Percentiles rank a stretch among this genome's conserved stretches.
phyloP scores from a whole-genome alignment of 2,797 vertebrate genomes.

The Distichodus sexfasciatus region DNA sequence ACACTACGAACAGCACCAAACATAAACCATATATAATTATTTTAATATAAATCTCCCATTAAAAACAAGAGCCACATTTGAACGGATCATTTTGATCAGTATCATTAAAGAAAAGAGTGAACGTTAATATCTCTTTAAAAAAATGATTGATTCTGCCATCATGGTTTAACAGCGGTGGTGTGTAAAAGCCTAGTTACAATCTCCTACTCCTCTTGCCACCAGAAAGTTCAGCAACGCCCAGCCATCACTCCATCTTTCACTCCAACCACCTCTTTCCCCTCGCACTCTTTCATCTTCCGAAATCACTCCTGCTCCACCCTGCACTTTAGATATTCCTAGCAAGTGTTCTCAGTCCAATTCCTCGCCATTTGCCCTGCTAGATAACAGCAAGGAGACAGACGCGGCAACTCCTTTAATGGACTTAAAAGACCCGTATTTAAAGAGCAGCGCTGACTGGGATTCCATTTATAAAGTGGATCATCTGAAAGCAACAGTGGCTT shows the following conservation, averaged over 20 bases:
- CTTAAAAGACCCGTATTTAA: slow-evolving; percentile 3
- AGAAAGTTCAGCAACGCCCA: background rate
- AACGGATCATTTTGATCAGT: too few species aligned
- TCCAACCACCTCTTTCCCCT: background rate
- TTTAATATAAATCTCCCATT: too few species aligned
- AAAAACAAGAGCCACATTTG: too few species aligned
- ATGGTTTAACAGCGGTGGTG: too few species aligned
- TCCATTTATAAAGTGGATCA: slow-evolving; percentile 2
- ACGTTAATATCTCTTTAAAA: too few species aligned
- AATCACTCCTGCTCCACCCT: background rate
- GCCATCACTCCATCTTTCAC: background rate
- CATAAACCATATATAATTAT: too few species aligned
- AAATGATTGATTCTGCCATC: too few species aligned
- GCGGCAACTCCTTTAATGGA: background rate
- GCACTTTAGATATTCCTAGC: slow-evolving; percentile 12
- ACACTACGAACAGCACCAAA: too few species aligned
- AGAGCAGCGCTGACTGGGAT: background rate
- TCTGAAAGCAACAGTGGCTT: slow-evolving; percentile 2
- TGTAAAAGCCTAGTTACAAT: background rate
- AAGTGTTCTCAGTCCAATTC: background rate
- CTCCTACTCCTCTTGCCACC: background rate
- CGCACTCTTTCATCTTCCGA: slow-evolving; percentile 22
- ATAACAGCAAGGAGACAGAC: background rate
- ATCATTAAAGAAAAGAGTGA: too few species aligned
- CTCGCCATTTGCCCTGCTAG: background rate